Base-by-base conservation (phyloP, 2,797 vertebrate genomes). In the Characodon lateralis region DNA sequence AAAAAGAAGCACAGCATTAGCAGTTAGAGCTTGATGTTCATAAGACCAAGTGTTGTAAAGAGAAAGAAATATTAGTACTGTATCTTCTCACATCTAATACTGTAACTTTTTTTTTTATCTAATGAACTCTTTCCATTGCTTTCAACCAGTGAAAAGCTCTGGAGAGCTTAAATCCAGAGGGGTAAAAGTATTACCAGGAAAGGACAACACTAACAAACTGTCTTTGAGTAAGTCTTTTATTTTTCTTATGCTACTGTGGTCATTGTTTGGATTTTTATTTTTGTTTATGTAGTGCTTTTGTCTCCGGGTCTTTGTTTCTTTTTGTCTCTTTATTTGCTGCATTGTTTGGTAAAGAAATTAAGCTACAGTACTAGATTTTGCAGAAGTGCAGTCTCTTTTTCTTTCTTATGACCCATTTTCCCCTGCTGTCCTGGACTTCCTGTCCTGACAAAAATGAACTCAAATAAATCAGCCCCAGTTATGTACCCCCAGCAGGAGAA, bases 81-180 rank as follows among this genome's bases (percentile, higher is more conserved):
- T 91, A 92, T 90, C 90, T 92, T 93, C 92, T 92, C 90, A 91
- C 85, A 91, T 92, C 92, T 92, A 93, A 90, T 93, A 91, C 88
- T 91, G 85, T 83, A 91, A 92, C 90, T 93, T 89, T 77, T 35
- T 35, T 35, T 94, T 91, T 91, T 84, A 87, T 93, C 93, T 93
- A 89, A 92, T 92, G 81, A 88, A 90, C 84, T 91, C 81, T 92
- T 89, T 91, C 86, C 91, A 85, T 90, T 92, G 85, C 83, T 91
- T 89, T 91, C 71, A 78, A 93, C 90, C 93, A 96, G 95, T 96
- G 93, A 96, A 96, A 94, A 94, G 93, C 92, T 96, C 95, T 95
- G 74, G 98, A 97, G 98, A 99, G 86, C 92, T 98, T 89, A 99
- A 99, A 95, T 99, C 98, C 80, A 96, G 98, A 95, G 98, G 98